These are phyloP conservation scores for Etheostoma nigrum DNA, from an alignment of 2,797 vertebrate genomes.

Conservation along the genomic window DNA sequence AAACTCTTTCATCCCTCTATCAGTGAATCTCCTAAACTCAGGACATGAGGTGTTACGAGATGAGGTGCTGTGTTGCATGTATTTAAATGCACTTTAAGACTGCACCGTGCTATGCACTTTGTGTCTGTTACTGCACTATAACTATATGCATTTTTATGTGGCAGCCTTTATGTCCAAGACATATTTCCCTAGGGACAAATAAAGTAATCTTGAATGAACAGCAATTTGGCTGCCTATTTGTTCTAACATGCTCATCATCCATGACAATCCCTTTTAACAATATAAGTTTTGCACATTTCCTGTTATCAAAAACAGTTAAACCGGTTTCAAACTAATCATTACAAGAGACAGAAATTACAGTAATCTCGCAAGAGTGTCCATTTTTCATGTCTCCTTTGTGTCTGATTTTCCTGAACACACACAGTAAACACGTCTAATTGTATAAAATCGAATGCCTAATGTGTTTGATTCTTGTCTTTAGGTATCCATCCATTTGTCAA, in stretches of 20 bases:
- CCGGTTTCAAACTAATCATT: constrained; percentile 36
- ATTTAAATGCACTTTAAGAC: not conserved
- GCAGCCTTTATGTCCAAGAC: constrained; percentile 11
- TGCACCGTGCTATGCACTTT: not conserved
- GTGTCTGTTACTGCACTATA: not conserved
- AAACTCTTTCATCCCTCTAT: not conserved
- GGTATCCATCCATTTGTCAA: not conserved
- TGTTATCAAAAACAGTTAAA: constrained; percentile 36
- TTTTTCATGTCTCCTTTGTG: constrained; percentile 23
- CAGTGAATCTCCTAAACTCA: constrained; percentile 3
- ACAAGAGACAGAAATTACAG: constrained; percentile 42
- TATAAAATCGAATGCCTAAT: constrained; percentile 27
- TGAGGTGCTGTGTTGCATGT: not conserved
- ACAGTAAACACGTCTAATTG: constrained; percentile 46
- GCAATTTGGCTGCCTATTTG: not conserved
- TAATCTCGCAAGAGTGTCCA: constrained; percentile 17
- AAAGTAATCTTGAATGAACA: constrained; percentile 1
- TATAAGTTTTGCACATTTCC: no score
- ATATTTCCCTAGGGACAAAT: constrained; percentile 16
- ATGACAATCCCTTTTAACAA: constrained; percentile 1
- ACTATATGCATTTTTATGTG: not conserved
- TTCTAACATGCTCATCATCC: constrained; percentile 15
- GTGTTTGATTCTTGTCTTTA: constrained; percentile 17
- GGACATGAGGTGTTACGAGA: not conserved
- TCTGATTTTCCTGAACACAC: constrained; percentile 28